A percentile compares a stretch with the other conserved stretches of the same genome.
These are phyloP conservation scores for Mastomys coucha DNA, from an alignment of 2,113 vertebrate genomes.

Conservation along the genomic window DNA sequence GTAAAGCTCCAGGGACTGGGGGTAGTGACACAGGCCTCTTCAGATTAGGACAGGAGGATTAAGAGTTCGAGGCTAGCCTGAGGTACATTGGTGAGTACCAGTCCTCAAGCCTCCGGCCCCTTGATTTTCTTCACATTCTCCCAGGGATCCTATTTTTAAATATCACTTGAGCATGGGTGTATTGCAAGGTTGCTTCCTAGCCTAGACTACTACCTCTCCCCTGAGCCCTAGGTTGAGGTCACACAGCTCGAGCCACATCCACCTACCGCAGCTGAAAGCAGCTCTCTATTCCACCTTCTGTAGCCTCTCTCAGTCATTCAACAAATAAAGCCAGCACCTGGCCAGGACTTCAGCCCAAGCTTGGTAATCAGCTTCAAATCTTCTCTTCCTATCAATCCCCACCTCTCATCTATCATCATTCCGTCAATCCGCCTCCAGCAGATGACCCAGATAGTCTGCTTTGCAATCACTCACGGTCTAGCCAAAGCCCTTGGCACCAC, in stretches of 20 bases:
- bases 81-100: background rate
- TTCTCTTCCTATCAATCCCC: background rate
- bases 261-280: background rate
- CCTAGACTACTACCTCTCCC: background rate
- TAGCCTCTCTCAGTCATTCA: background rate
- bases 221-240: background rate
- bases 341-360: background rate
- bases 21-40: background rate
- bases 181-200: background rate
- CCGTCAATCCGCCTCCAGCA: background rate
- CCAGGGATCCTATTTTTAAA: background rate
- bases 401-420: background rate
- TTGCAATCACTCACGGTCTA: background rate
- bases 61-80: background rate
- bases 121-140: background rate
- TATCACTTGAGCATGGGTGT: background rate
- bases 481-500: background rate
- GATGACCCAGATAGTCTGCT: background rate
- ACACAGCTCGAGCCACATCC: accelerated
- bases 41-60: background rate
- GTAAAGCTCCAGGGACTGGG: background rate
- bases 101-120: background rate
- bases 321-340: background rate
- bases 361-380: background rate
- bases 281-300: background rate